These are phyloP conservation scores for Tachypleus tridentatus DNA, from an alignment of 1,140 invertebrate species.

Conservation along the genomic window DNA sequence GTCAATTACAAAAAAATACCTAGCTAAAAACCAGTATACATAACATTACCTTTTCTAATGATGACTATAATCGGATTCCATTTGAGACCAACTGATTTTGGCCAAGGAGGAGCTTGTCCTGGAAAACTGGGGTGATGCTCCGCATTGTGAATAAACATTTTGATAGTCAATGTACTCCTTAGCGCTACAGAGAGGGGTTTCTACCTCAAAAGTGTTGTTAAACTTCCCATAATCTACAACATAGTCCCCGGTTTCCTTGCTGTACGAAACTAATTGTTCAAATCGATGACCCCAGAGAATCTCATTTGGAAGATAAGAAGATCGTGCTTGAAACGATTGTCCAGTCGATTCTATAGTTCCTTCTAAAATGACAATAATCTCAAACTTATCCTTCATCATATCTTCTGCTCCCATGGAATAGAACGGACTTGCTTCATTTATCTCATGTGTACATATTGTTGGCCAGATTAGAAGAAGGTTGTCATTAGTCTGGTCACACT, in stretches of 20 bases:
- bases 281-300: conserved; percentile 92
- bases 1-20: too few species aligned
- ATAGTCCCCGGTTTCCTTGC: conserved; percentile 81
- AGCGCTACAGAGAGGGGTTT: conserved; percentile 82
- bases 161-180: conserved; percentile 55
- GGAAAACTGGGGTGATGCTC: too few species aligned
- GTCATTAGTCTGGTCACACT: conserved; percentile 68
- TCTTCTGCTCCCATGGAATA: conserved; percentile 73
- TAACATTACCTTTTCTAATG: too few species aligned
- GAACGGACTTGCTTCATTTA: conserved; percentile 72
- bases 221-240: conserved; percentile 90
- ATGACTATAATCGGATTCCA: too few species aligned
- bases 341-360: conserved; percentile 87
- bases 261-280: conserved; percentile 76
- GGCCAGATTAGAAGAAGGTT: conserved; percentile 92
- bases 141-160: background rate
- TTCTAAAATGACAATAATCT: conserved; percentile 91
- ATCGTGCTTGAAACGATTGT: conserved; percentile 46
- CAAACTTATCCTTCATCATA: conserved; percentile 78
- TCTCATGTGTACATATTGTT: conserved; percentile 62
- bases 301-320: conserved; percentile 84
- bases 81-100: too few species aligned
- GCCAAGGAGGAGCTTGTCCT: too few species aligned
- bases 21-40: too few species aligned
- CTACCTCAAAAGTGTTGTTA: conserved; percentile 78